Conservation (phyloP, 2,888 invertebrate species). For the Leptarthrus brevirostris region DNA sequence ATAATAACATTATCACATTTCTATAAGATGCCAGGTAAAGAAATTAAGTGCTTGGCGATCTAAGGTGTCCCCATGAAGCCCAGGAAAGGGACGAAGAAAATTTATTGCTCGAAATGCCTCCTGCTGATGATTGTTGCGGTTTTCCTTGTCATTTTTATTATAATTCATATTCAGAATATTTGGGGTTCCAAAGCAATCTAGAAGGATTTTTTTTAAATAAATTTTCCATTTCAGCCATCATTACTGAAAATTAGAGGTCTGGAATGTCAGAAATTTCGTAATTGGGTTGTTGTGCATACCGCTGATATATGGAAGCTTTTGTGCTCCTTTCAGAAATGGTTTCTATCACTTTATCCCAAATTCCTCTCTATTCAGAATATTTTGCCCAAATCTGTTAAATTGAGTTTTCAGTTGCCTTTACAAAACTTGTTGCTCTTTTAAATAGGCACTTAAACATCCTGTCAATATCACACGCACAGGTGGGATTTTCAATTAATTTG, state of each 20-base stretch:
- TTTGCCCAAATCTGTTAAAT: too few species aligned
- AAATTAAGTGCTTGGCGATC: not conserved
- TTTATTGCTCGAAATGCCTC: slow-evolving; percentile 21
- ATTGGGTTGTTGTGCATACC: slow-evolving; percentile 4
- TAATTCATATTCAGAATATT: slow-evolving; percentile 11
- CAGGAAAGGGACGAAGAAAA: not conserved
- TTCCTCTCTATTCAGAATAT: too few species aligned
- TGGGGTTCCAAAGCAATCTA: not conserved
- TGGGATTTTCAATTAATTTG: too few species aligned
- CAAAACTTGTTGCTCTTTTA: too few species aligned
- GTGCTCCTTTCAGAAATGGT: too few species aligned
- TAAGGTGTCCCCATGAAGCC: not conserved
- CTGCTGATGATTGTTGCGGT: not conserved
- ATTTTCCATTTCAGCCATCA: not conserved
- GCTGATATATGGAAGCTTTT: too few species aligned
- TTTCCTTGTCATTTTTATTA: not conserved
- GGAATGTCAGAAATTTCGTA: not conserved
- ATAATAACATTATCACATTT: slow-evolving; percentile 30
- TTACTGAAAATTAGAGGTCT: not conserved
- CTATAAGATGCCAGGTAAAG: slow-evolving; percentile 12
- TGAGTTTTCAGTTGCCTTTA: too few species aligned
- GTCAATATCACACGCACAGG: too few species aligned
- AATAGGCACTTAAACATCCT: too few species aligned
- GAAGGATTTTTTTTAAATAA: not conserved
- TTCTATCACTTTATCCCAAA: too few species aligned